These are phyloP conservation scores for Priocnemis perturbator DNA, from an alignment of 2,888 invertebrate genomes.

Conservation along the genomic window DNA sequence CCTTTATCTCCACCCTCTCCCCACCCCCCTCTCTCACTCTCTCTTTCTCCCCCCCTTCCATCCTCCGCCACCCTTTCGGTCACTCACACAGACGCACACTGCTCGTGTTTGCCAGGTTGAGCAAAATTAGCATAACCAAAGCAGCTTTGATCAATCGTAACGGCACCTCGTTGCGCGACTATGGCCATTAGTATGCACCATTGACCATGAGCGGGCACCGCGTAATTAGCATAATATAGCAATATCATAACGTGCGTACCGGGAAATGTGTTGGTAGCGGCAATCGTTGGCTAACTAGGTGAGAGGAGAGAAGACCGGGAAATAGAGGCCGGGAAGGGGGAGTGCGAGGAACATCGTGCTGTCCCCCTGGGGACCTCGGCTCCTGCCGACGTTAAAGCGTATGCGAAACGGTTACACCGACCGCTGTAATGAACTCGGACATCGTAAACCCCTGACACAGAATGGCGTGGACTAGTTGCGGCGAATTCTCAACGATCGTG, in stretches of 20 bases:
- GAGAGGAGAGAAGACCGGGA: constrained; percentile 13
- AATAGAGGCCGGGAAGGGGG: constrained; percentile 4
- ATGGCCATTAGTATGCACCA: constrained; percentile 69
- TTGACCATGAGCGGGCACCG: constrained; percentile 61
- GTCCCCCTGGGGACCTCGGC: constrained; percentile 32
- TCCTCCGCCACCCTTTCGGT: too few species aligned
- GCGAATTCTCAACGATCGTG: constrained; percentile 14
- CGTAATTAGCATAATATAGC: constrained; percentile 72
- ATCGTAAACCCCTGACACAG: constrained; percentile 35
- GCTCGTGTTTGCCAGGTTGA: constrained; percentile 45
- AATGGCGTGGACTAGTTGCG: constrained; percentile 24
- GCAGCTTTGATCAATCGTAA: constrained; percentile 70
- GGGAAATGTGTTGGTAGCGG: constrained; percentile 56
- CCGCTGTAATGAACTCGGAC: constrained; percentile 50
- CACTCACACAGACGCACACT: too few species aligned
- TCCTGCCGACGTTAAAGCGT: constrained; percentile 48
- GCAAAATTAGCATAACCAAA: constrained; percentile 66
- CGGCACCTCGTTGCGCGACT: constrained; percentile 56
- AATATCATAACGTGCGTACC: constrained; percentile 66
- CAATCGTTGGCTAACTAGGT: constrained; percentile 45
- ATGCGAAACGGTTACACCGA: constrained; percentile 50
- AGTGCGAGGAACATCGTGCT: background rate
- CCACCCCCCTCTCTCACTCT: constrained; percentile 9
- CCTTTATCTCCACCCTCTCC: constrained; percentile 3
- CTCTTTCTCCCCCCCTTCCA: background rate